These are phyloP conservation scores for Sapajus apella DNA, from an alignment of 2,113 vertebrate genomes.

Conservation along the genomic window DNA sequence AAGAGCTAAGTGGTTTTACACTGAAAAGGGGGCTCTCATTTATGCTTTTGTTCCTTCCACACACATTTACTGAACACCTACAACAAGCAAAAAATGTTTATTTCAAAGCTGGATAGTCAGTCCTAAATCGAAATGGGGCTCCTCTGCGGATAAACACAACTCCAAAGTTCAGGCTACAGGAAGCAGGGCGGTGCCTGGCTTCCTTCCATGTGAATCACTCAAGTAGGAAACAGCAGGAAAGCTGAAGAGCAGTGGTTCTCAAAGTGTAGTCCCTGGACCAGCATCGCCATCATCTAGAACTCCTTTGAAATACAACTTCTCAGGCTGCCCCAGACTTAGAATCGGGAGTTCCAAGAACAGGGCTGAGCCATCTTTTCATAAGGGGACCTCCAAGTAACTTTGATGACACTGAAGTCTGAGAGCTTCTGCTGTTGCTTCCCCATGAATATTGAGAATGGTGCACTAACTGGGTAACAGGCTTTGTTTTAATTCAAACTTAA, in stretches of 20 bases:
- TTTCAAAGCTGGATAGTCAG: slow-evolving; percentile 25
- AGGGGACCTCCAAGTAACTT: not conserved
- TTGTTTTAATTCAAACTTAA: slow-evolving; percentile 42
- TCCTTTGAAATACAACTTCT: not conserved
- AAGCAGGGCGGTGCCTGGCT: slow-evolving; percentile 37
- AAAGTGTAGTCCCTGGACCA: not conserved
- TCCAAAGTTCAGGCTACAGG: slow-evolving; percentile 53
- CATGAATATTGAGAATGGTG: not conserved
- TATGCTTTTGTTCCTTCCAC: not conserved
- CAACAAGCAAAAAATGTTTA: not conserved
- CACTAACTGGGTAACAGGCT: not conserved
- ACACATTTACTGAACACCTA: slow-evolving; percentile 19
- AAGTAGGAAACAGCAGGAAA: slow-evolving; percentile 12
- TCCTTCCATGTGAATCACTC: slow-evolving; percentile 15
- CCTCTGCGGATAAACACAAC: not conserved
- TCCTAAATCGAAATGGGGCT: not conserved
- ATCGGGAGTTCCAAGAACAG: not conserved
- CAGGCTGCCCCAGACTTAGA: not conserved
- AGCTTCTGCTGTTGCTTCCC: not conserved
- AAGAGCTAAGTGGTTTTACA: slow-evolving; percentile 16
- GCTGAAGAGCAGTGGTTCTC: not conserved
- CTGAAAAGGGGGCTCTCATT: not conserved
- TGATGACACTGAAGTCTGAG: not conserved
- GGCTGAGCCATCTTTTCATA: not conserved
- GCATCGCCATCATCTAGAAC: not conserved